Evolutionary conservation across 2,888 invertebrate species (phyloP), one percentile per base, ranked within the genome.

Genomic region (Aradus depressus): DNA sequence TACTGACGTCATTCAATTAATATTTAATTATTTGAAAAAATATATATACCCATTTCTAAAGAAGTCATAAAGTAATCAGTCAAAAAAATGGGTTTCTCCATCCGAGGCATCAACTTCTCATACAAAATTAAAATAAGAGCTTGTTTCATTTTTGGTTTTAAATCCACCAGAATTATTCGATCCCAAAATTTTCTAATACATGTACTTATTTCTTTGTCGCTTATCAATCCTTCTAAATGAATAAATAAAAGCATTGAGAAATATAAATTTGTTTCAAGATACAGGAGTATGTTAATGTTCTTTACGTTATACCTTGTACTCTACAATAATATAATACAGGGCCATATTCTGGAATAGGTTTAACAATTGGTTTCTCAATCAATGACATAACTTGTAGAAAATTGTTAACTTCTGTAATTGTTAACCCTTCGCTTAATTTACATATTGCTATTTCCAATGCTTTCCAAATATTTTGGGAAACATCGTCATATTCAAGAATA

Each of bases 1-100:
- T n/a, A 5, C 4, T 8, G 31, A 8, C 6, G n/a, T 10, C 31
- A 28, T n/a, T 10, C n/a, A 28, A 10, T 10, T 28, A 28, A 28
- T 8, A 28, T n/a, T 28, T 28, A 10, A 28, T 28, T 28, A 10
- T 28, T 28, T 28, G n/a, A 28, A 28, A 28, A 28, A 34, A 54
- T 41, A 39, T 6, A 38, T 6, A 64, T 64, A 80, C 84, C 85
- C 41, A 81, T 75, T 64, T 90, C 85, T 58, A 92, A 77, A 1
- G 90, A 88, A 63, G 89, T 84, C 74, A 91, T 87, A 19, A 96
- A 75, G 70, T 92, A 92, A 66, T 95, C 95, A 2, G 91, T 89
- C 60, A 93, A 75, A 54, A 86, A 71, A 49, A 90, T 73, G 8
- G 95, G 92, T 62, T 81, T 81, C 32, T 79, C 76, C 59, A 95